A percentile compares a stretch with the other conserved stretches of the same genome.
Conservation (phyloP, 1,140 invertebrate genomes). For the Mamestra configurata region DNA sequence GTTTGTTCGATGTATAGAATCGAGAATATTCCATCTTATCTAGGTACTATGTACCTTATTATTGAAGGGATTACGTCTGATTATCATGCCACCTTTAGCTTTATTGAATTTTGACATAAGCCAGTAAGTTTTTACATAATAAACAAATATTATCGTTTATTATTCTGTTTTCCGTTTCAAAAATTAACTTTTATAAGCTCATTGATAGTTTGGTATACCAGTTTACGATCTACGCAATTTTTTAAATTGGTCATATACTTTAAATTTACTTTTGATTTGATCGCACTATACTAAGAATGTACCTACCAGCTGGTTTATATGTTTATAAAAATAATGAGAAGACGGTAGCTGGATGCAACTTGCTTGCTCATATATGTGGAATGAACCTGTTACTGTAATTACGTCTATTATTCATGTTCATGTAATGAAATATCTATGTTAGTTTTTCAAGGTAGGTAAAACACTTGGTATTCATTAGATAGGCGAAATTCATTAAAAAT, state of each 20-base stretch:
- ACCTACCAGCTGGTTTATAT: background rate
- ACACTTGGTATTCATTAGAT: no score
- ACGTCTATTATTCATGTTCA: background rate
- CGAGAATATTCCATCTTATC: no score
- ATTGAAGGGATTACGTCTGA: no score
- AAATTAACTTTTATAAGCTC: constrained; percentile 13
- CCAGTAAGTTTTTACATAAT: no score
- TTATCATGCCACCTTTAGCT: no score
- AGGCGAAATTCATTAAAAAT: background rate
- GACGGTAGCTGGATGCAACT: background rate
- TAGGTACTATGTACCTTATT: no score
- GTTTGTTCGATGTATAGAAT: no score
- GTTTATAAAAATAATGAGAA: constrained; percentile 1
- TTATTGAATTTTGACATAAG: no score
- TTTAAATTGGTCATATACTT: background rate
- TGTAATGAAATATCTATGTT: no score
- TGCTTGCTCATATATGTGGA: background rate
- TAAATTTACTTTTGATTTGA: background rate
- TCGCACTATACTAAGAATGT: background rate
- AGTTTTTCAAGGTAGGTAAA: no score
- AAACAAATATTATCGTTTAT: no score
- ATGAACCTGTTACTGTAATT: background rate
- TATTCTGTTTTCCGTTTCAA: constrained; percentile 30
- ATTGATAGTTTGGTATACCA: background rate
- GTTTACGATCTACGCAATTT: background rate